Evolutionary conservation across 2,888 invertebrate genomes (phyloP).

Genomic region (Erannis defoliaria): DNA sequence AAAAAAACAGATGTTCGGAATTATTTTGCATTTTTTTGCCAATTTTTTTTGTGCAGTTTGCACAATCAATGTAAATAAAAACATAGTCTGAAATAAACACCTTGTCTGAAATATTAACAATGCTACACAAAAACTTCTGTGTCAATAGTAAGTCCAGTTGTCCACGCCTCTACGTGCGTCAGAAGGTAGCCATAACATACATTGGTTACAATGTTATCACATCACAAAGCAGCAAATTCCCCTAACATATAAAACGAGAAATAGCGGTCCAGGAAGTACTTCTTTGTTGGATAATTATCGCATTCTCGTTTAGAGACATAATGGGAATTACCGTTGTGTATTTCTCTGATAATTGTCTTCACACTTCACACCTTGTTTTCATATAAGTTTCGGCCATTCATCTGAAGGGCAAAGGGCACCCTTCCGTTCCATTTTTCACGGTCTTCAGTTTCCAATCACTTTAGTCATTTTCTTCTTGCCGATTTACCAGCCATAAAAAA

Average conservation of each 20-base stretch:
- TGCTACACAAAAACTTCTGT: not conserved
- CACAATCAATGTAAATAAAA: too few species aligned
- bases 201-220: slow-evolving; percentile 37
- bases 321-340: slow-evolving; percentile 27
- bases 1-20: too few species aligned
- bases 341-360: slow-evolving; percentile 35
- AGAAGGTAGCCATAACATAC: slow-evolving; percentile 37
- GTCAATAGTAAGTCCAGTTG: not conserved
- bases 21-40: too few species aligned
- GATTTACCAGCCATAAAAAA: not conserved
- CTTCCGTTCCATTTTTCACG: slow-evolving; percentile 23
- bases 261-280: slow-evolving; percentile 38
- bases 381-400: slow-evolving; percentile 3
- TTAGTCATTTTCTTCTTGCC: not conserved
- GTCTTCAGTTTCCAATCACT: not conserved
- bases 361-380: slow-evolving; percentile 23
- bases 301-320: slow-evolving; percentile 34
- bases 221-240: slow-evolving; percentile 5
- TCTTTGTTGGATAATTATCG: slow-evolving; percentile 42
- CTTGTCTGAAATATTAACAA: not conserved
- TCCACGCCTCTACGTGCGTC: slow-evolving; percentile 31
- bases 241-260: slow-evolving; percentile 26
- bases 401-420: slow-evolving; percentile 24
- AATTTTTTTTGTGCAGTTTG: too few species aligned
- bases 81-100: not conserved